Conservation (phyloP, 1,140 invertebrate genomes). For the Diprion similis region DNA sequence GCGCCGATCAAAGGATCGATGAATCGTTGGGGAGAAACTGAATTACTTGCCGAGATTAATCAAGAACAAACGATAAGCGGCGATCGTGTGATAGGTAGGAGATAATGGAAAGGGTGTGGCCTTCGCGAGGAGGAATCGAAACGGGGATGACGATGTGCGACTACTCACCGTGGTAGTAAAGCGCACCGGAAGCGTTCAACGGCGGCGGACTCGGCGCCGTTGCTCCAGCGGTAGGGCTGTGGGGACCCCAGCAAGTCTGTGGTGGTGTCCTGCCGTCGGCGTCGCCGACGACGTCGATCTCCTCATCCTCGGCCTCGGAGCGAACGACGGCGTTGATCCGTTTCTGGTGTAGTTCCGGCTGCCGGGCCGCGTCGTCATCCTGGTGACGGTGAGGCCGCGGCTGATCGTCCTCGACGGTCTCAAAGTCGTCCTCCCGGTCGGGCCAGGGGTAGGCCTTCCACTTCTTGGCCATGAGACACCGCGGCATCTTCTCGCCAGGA, state of each 20-base stretch:
- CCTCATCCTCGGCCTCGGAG: constrained; percentile 74
- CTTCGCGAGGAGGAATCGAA: constrained; percentile 25
- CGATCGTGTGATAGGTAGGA: neutral
- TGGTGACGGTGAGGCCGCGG: constrained; percentile 10
- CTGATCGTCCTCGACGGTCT: constrained; percentile 36
- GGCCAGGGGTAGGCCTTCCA: constrained; percentile 86
- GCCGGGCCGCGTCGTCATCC: constrained; percentile 27
- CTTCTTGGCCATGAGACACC: constrained; percentile 89
- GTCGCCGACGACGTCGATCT: constrained; percentile 82
- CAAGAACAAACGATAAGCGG: no score
- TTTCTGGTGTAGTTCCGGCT: neutral
- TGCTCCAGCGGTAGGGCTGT: constrained; percentile 74
- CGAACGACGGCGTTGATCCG: constrained; percentile 31
- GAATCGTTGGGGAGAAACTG: neutral
- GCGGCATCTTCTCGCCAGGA: constrained; percentile 70
- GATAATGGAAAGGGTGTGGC: neutral
- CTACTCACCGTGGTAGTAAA: constrained; percentile 72
- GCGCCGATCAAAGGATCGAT: neutral
- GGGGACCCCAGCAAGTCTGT: constrained; percentile 72
- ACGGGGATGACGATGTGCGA: constrained; percentile 23
- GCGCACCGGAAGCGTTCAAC: constrained; percentile 64
- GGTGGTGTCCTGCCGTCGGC: constrained; percentile 40
- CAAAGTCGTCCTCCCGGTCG: constrained; percentile 67
- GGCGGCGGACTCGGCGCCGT: constrained; percentile 77
- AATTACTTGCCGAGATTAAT: neutral